Conservation (phyloP, 2,888 invertebrate genomes). For the Gasteruption jaculator region DNA sequence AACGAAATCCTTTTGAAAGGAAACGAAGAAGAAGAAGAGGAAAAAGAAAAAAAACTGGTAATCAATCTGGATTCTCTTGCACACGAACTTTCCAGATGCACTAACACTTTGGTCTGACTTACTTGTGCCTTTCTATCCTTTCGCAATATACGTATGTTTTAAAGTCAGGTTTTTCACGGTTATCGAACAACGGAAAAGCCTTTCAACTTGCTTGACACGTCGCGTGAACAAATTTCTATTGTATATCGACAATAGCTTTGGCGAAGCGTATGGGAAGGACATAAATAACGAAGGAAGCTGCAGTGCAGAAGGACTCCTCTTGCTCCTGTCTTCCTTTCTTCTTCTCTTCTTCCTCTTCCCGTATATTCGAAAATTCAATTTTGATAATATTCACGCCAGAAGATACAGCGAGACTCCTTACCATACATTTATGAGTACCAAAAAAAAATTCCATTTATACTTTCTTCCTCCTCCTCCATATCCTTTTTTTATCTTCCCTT, state of each 20-base stretch:
- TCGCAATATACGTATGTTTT: no score
- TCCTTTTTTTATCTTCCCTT: background rate
- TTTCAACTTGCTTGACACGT: constrained; percentile 34
- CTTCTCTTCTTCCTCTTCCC: background rate
- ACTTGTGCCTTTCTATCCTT: no score
- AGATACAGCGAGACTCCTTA: constrained; percentile 24
- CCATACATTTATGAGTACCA: no score
- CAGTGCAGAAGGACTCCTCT: constrained; percentile 8
- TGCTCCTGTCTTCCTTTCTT: background rate
- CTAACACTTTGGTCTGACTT: no score
- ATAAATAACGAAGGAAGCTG: constrained; percentile 36
- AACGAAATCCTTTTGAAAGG: no score
- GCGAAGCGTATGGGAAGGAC: constrained; percentile 30
- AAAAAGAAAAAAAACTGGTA: no score
- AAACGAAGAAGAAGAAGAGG: no score
- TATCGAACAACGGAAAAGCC: no score
- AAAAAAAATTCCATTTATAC: constrained; percentile 28
- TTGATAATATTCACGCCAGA: constrained; percentile 36
- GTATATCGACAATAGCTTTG: constrained; percentile 35
- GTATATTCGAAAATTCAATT: constrained; percentile 39
- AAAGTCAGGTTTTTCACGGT: no score
- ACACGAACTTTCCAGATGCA: no score
- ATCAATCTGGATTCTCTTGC: no score
- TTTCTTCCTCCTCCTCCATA: constrained; percentile 17
- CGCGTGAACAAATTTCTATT: constrained; percentile 39